These are phyloP conservation scores for Rhinogobio ventralis DNA, from an alignment of 2,797 vertebrate genomes.

Conservation along the genomic window DNA sequence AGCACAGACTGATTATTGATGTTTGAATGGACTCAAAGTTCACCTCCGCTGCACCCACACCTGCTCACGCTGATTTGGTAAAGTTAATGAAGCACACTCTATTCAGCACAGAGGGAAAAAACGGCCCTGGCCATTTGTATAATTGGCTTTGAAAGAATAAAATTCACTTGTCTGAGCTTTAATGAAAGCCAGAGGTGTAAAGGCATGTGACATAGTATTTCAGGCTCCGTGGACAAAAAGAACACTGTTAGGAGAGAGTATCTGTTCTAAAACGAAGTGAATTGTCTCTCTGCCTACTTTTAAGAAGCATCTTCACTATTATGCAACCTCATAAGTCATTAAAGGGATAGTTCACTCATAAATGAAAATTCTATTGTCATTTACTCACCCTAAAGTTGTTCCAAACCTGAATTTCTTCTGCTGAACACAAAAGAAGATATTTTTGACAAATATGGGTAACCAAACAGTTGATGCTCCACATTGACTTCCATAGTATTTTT, in stretches of 20 bases:
- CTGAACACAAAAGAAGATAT: too few species aligned
- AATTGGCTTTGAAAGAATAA: conserved; percentile 35
- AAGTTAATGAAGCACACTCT: conserved; percentile 37
- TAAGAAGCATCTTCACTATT: not conserved
- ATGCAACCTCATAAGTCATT: not conserved
- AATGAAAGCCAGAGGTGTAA: conserved; percentile 38
- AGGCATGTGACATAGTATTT: conserved; percentile 22
- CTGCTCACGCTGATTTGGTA: conserved; percentile 29
- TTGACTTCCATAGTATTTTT: too few species aligned
- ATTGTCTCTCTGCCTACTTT: not conserved
- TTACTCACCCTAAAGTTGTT: not conserved
- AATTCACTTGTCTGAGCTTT: conserved; percentile 15
- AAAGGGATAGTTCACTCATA: not conserved
- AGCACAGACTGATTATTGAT: conserved; percentile 50
- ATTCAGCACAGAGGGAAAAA: conserved; percentile 16
- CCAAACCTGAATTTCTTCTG: not conserved
- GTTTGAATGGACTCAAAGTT: conserved; percentile 49
- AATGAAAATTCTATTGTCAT: not conserved
- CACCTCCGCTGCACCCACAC: conserved; percentile 41
- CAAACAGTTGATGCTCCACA: too few species aligned
- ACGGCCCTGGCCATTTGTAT: conserved; percentile 29
- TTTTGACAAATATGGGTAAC: too few species aligned
- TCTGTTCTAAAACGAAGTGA: not conserved
- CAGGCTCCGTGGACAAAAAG: not conserved
- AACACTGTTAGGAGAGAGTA: not conserved